Base-by-base conservation (phyloP, 2,888 invertebrate species). In the Lasioglossum lativentre region DNA sequence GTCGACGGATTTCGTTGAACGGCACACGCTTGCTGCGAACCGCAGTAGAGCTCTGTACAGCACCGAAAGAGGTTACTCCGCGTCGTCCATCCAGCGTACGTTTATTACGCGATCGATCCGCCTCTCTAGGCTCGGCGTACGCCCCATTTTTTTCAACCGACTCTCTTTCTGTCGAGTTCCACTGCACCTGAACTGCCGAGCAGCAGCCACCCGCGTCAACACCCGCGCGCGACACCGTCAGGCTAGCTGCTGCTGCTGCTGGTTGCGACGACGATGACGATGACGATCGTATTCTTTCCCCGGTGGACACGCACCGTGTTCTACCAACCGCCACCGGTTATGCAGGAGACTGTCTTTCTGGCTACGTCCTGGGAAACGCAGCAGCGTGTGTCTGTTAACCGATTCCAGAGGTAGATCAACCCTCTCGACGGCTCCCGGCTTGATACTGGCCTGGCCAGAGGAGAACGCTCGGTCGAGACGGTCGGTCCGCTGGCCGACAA, bases 21-120 rank as follows among this genome's bases (percentile, higher is more conserved):
- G 56, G n/a, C 56, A 56, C n/a, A 56, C 63, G 63, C 16, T 16
- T 30, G 16, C 12, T 10, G 6, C 63, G 30, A 6, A 5, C 14
- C 30, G 3, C 63, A n/a, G 30, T 10, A 12, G 0, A 56, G 4
- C 56, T 56, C 56, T 56, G 56, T n/a, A 56, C 56, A 56, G 12
- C n/a, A 56, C 56, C n/a, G n/a, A 70, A 59, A 68, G 72, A 77
- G 80, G 78, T 88, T 88, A 86, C 83, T 82, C 82, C 79, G 80
- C 78, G 83, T 86, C 90, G 84, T 89, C 83, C 91, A 78, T 88
- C 88, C 90, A 89, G 90, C 88, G 92, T 89, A 86, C 89, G 90
- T 88, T 93, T 93, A 93, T 93, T 93, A 93, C 92, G 90, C 94
- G 93, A 94, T 94, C 94, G 94, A 94, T 94, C 93, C 94, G 92